phyloP scores from a whole-genome alignment of 2,888 invertebrate species.

The Agonopterix alstromeriana region DNA sequence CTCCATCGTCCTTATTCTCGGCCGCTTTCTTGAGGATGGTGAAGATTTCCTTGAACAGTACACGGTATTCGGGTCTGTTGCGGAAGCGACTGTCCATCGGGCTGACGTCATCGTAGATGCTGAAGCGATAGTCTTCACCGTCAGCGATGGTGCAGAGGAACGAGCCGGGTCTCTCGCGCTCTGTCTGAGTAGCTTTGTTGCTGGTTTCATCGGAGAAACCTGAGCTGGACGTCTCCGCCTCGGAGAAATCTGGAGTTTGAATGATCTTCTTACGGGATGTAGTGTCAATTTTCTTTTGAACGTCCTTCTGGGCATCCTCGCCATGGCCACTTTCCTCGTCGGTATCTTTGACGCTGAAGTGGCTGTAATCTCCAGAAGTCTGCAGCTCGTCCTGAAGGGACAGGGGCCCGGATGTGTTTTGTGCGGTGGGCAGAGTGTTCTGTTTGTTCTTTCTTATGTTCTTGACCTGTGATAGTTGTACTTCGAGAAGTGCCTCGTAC shows the following conservation, averaged over 20 bases:
- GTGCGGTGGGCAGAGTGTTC: conserved; percentile 30
- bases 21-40: conserved; percentile 89
- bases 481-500: conserved; percentile 88
- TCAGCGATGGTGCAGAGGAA: conserved; percentile 90
- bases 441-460: conserved; percentile 63
- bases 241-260: conserved; percentile 89
- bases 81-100: conserved; percentile 89
- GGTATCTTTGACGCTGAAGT: conserved; percentile 79
- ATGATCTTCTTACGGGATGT: conserved; percentile 76
- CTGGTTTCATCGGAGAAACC: conserved; percentile 90
- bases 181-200: conserved; percentile 90
- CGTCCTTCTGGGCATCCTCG: conserved; percentile 69
- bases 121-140: conserved; percentile 90
- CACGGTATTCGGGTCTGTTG: conserved; percentile 88
- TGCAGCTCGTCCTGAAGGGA: conserved; percentile 85
- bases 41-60: conserved; percentile 90
- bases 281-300: conserved; percentile 59
- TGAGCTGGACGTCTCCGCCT: conserved; percentile 90
- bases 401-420: conserved; percentile 58
- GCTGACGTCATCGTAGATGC: conserved; percentile 88
- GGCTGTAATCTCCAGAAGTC: conserved; percentile 84
- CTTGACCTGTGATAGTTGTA: conserved; percentile 81
- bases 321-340: conserved; percentile 81
- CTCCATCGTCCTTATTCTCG: conserved; percentile 88
- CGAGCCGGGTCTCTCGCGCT: conserved; percentile 84